phyloP scores from a whole-genome alignment of 2,113 vertebrate genomes.

The Hemichromis elongatus region DNA sequence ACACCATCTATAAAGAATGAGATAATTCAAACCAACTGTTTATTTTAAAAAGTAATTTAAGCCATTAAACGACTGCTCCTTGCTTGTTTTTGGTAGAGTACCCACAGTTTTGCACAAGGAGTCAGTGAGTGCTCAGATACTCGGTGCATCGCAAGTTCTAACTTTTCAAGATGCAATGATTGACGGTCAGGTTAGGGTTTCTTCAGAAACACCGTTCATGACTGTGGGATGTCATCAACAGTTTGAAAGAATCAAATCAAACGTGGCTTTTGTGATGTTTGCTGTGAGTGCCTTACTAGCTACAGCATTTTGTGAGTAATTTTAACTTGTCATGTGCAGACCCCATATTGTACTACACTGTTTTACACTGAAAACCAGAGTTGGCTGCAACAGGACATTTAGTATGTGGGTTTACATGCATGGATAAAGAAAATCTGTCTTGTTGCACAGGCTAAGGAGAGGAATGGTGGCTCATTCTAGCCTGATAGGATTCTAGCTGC shows the following conservation, averaged over 20 bases:
- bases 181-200: too few relatives aligned
- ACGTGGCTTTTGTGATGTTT: neutral
- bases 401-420: neutral
- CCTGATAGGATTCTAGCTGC: neutral
- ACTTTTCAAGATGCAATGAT: too few relatives aligned
- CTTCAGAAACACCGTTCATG: too few relatives aligned
- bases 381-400: neutral
- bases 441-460: neutral
- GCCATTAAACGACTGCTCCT: too few relatives aligned
- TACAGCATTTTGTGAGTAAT: neutral
- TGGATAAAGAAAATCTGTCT: neutral
- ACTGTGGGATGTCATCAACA: neutral
- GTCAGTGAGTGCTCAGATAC: too few relatives aligned
- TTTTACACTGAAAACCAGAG: neutral
- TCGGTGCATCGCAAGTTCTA: too few relatives aligned
- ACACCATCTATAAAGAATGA: too few relatives aligned
- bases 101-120: too few relatives aligned
- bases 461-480: neutral
- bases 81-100: too few relatives aligned
- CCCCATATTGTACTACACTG: neutral
- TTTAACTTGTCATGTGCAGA: neutral
- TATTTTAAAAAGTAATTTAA: too few relatives aligned
- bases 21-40: too few relatives aligned
- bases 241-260: neutral
- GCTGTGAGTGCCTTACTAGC: neutral